Conservation (phyloP, 2,797 vertebrate genomes). For the Pseudopleuronectes americanus region DNA sequence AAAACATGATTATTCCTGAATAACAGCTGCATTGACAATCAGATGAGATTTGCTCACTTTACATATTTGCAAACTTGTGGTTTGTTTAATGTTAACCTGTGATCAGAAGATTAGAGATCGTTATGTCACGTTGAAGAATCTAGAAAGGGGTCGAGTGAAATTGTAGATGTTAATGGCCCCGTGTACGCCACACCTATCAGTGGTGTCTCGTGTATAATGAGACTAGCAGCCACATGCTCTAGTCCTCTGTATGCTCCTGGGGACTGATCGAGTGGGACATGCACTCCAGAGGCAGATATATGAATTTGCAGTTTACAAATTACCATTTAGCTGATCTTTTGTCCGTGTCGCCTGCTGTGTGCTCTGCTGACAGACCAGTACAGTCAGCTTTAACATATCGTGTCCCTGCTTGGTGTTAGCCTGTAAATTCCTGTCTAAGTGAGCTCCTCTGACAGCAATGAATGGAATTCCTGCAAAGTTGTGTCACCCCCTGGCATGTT, state of each 20-base stretch:
- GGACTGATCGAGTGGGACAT: constrained; percentile 25
- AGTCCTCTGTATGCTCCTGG: constrained; percentile 33
- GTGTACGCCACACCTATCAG: constrained; percentile 25
- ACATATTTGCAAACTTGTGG: constrained; percentile 1
- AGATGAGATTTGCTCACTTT: neutral
- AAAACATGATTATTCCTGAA: neutral
- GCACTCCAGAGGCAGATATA: constrained; percentile 28
- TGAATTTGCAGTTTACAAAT: constrained; percentile 24
- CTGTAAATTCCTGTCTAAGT: constrained; percentile 77
- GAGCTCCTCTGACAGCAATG: constrained; percentile 67
- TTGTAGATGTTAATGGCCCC: constrained; percentile 48
- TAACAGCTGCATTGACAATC: constrained; percentile 15
- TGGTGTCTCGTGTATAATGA: constrained; percentile 44
- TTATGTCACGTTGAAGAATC: constrained; percentile 11
- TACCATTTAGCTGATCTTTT: constrained; percentile 18
- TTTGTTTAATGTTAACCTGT: neutral
- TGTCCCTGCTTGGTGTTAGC: constrained; percentile 36
- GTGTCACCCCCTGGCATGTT: constrained; percentile 61
- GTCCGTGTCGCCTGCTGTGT: constrained; percentile 34
- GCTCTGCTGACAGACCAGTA: constrained; percentile 39
- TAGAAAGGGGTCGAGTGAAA: constrained; percentile 39
- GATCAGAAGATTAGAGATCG: constrained; percentile 29
- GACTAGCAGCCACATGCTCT: constrained; percentile 49
- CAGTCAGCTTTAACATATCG: constrained; percentile 27
- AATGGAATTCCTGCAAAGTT: constrained; percentile 71